These are phyloP conservation scores for Chrosomus eos DNA, from an alignment of 2,797 vertebrate species.

Conservation along the genomic window DNA sequence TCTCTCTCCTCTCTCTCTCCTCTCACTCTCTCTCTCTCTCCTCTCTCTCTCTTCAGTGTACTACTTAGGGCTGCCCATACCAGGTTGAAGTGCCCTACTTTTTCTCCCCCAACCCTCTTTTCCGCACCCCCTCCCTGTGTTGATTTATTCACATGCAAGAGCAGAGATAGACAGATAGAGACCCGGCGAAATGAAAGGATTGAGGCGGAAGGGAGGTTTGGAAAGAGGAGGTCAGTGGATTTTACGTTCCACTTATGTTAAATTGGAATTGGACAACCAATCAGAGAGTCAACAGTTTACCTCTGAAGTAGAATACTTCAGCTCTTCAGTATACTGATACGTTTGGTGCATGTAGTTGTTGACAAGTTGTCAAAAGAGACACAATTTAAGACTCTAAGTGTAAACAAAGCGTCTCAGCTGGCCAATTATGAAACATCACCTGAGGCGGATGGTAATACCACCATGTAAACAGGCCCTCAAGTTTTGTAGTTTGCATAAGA, in stretches of 20 bases:
- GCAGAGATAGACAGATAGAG: conserved; percentile 42
- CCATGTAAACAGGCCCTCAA: background rate
- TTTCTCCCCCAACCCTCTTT: conserved; percentile 58
- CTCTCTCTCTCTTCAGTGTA: conserved; percentile 66
- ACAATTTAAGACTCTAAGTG: background rate
- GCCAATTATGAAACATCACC: background rate
- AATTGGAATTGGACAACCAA: conserved; percentile 23
- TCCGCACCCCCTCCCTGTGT: conserved; percentile 57
- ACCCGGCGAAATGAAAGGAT: background rate
- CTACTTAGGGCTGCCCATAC: conserved; percentile 69
- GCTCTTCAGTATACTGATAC: too few species aligned
- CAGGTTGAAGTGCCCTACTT: conserved; percentile 78
- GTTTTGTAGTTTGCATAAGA: background rate
- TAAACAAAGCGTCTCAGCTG: background rate
- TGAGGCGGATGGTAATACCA: background rate
- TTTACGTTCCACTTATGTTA: conserved; percentile 34
- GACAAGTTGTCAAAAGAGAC: conserved; percentile 13
- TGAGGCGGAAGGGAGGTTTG: conserved; percentile 22
- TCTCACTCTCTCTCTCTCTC: conserved; percentile 56
- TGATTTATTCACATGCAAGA: conserved; percentile 70
- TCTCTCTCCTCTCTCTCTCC: conserved; percentile 63
- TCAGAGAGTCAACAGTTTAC: conserved; percentile 39
- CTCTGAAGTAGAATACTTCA: background rate
- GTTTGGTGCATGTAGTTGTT: background rate
- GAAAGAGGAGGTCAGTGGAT: conserved; percentile 43